A percentile compares a stretch with the other conserved stretches of the same genome.
phyloP scores from a whole-genome alignment of 2,888 invertebrate genomes.

The Leptinotarsa rubiginosa region DNA sequence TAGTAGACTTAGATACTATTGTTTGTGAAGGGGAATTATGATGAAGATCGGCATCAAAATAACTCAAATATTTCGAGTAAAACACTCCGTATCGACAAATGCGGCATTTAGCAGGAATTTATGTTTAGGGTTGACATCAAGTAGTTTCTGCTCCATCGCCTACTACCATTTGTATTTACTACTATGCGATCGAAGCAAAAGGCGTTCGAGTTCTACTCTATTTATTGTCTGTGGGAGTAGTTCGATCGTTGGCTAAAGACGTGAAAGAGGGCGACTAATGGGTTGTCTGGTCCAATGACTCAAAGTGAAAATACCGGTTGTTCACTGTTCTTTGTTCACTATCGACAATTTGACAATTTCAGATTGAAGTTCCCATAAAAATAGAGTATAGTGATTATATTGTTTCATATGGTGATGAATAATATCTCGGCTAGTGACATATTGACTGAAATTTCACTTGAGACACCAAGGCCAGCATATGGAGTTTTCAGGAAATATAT shows the following conservation, averaged over 20 bases:
- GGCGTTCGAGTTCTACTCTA: slow-evolving; percentile 22
- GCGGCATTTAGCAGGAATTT: slow-evolving; percentile 40
- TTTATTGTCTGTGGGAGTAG: slow-evolving; percentile 17
- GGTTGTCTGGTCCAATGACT: background rate
- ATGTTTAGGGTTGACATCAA: slow-evolving; percentile 40
- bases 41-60: background rate
- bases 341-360: too few species aligned
- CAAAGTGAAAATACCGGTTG: background rate
- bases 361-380: too few species aligned
- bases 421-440: too few species aligned
- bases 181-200: slow-evolving; percentile 30
- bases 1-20: too few species aligned
- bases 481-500: too few species aligned
- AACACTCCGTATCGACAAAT: slow-evolving; percentile 34
- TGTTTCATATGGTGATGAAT: too few species aligned
- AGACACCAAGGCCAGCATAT: too few species aligned
- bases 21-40: too few species aligned
- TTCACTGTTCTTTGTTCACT: too few species aligned
- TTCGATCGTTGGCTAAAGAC: slow-evolving; percentile 2
- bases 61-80: background rate
- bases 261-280: slow-evolving; percentile 9
- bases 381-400: too few species aligned
- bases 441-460: too few species aligned
- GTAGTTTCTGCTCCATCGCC: slow-evolving; percentile 42
- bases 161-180: slow-evolving; percentile 43